Evolutionary conservation across 2,888 invertebrate species (phyloP).

Genomic region (Lithophane socia): DNA sequence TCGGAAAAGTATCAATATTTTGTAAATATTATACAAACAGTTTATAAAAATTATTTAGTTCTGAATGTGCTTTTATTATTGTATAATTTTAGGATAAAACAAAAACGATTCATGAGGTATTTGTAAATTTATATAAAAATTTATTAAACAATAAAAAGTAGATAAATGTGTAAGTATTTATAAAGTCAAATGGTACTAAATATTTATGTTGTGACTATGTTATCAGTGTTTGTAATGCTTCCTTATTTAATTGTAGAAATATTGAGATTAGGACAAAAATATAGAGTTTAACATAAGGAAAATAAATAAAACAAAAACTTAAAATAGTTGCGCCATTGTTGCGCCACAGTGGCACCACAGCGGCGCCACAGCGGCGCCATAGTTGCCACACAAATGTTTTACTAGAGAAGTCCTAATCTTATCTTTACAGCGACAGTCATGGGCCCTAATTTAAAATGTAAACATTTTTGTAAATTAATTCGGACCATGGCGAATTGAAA

Average conservation of each 20-base stretch:
- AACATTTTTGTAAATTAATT: slow-evolving; percentile 62
- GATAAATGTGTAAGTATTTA: slow-evolving; percentile 68
- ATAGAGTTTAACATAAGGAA: slow-evolving; percentile 27
- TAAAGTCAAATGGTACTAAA: slow-evolving; percentile 65
- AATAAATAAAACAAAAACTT: slow-evolving; percentile 2
- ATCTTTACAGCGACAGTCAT: slow-evolving; percentile 41
- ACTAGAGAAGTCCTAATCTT: slow-evolving; percentile 37
- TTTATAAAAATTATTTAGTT: slow-evolving; percentile 47
- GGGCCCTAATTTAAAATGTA: slow-evolving; percentile 52
- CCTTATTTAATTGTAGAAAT: slow-evolving; percentile 53
- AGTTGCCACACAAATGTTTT: slow-evolving; percentile 10
- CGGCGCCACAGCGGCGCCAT: slow-evolving; percentile 2
- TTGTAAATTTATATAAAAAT: slow-evolving; percentile 66
- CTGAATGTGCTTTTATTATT: slow-evolving; percentile 65
- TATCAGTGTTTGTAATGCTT: slow-evolving; percentile 67
- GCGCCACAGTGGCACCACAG: not conserved
- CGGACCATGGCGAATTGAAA: slow-evolving; percentile 75
- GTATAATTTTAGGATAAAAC: slow-evolving; percentile 51
- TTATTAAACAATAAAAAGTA: slow-evolving; percentile 63
- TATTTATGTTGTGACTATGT: slow-evolving; percentile 66
- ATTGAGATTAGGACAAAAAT: slow-evolving; percentile 36
- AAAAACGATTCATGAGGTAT: slow-evolving; percentile 55
- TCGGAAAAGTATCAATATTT: slow-evolving; percentile 79
- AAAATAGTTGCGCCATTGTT: slow-evolving; percentile 10
- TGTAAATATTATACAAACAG: slow-evolving; percentile 68